Evolutionary conservation across 2,113 vertebrate species (phyloP), one percentile per base, ranked within the genome.

Genomic region (Mungos mungo): DNA sequence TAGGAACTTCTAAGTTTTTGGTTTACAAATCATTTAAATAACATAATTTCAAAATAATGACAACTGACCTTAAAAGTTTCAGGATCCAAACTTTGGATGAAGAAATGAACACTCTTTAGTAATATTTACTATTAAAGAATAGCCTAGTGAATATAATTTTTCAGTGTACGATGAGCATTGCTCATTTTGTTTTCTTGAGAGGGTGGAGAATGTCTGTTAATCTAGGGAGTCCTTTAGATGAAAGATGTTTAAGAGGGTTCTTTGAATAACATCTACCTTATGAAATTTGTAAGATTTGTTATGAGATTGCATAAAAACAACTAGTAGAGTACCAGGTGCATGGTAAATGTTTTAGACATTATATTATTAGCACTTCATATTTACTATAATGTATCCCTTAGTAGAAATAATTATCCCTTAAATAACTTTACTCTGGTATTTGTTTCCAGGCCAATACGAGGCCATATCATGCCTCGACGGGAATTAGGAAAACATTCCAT

Each of bases 21-120:
- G 2, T n/a, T 90, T 72, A 38, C 7, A 92, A 86, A 3, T 87
- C 93, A 54, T 69, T 81, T 27, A 90, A 65, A 60, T 85, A 71
- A 47, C 29, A 63, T 82, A 50, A 94, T 45, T 92, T 96, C 18
- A 92, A 69, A 81, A 90, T 35, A 83, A 21, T 95, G 23, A 72
- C 25, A 88, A 13, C 3, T 80, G 38, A 96, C 2, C 5, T 90
- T 96, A 41, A 76, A 68, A 85, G 19, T 5, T 19, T 82, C 35
- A 69, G 47, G 27, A 69, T 21, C 3, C 52, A 80, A 76, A 81
- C 11, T 25, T 52, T 29, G 50, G 18, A 16, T 50, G 6, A 80
- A 91, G n/a, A 95, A 90, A 82, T 80, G 9, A 92, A 35, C 12
- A 66, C 23, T 77, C 35, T 63, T 85, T 3, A 18, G 47, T 50